A percentile compares a stretch with the other conserved stretches of the same genome.
Evolutionary conservation across 2,888 invertebrate species (phyloP).

Genomic region (Stenolophus ochropezus): DNA sequence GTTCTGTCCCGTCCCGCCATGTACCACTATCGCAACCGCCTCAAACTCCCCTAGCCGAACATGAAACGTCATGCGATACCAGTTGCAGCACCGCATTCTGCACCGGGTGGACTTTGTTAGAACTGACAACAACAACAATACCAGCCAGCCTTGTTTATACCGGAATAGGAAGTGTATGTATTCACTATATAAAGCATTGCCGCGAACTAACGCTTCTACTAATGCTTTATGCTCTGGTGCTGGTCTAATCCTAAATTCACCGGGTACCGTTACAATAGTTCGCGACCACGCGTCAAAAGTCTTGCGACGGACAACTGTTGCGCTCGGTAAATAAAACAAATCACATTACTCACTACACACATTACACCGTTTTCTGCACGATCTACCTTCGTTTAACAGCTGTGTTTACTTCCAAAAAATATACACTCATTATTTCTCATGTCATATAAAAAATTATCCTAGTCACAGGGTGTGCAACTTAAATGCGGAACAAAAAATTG

Average conservation of each 20-base stretch:
- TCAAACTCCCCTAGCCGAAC: constrained; percentile 3
- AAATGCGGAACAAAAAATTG: no score
- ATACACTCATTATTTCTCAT: not conserved
- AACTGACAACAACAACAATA: constrained; percentile 55
- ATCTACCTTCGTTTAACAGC: not conserved
- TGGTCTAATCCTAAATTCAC: not conserved
- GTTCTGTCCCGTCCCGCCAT: constrained; percentile 36
- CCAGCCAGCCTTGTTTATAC: constrained; percentile 48
- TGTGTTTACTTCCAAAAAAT: not conserved
- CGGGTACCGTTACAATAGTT: not conserved
- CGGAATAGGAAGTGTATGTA: constrained; percentile 58
- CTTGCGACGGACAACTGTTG: constrained; percentile 37
- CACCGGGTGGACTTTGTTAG: constrained; percentile 55
- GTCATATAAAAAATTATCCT: not conserved
- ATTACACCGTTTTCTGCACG: not conserved
- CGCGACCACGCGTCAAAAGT: not conserved
- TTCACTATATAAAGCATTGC: constrained; percentile 23
- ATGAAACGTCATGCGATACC: constrained; percentile 58
- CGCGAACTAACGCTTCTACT: constrained; percentile 15
- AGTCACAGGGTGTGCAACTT: no score
- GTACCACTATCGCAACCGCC: constrained; percentile 40
- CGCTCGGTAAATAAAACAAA: constrained; percentile 4
- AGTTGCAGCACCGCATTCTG: constrained; percentile 53
- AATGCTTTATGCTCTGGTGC: not conserved
- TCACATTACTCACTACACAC: not conserved